phyloP scores from a whole-genome alignment of 2,797 vertebrate genomes.

The Microctenopoma lineatum region DNA sequence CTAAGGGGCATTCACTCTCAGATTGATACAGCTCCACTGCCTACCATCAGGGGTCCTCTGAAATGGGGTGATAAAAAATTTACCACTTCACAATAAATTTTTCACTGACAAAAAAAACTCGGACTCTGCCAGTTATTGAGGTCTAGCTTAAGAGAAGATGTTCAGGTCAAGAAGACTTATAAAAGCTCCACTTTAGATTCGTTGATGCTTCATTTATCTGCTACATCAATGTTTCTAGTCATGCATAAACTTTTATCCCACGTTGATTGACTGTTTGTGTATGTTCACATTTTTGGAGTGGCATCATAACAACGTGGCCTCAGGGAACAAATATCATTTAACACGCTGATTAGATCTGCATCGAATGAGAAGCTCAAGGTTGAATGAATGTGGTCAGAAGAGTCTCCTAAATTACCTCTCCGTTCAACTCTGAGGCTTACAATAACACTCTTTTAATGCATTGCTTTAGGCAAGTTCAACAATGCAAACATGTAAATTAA shows the following conservation, averaged over 20 bases:
- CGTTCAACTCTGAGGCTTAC: constrained; percentile 49
- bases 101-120: constrained; percentile 73
- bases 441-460: constrained; percentile 71
- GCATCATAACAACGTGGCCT: constrained; percentile 48
- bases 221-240: constrained; percentile 23
- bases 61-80: constrained; percentile 81
- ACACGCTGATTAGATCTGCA: constrained; percentile 71
- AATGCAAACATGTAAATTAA: constrained; percentile 73
- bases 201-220: constrained; percentile 12
- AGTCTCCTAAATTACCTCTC: constrained; percentile 64
- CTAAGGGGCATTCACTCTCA: constrained; percentile 61
- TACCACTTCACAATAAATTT: constrained; percentile 75
- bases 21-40: constrained; percentile 73
- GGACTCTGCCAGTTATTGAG: constrained; percentile 47
- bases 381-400: constrained; percentile 53
- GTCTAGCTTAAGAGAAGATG: constrained; percentile 45
- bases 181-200: constrained; percentile 30
- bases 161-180: constrained; percentile 22
- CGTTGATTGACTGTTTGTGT: constrained; percentile 47
- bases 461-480: constrained; percentile 70
- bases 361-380: constrained; percentile 62
- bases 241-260: constrained; percentile 33
- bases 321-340: constrained; percentile 66
- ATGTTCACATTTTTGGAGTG: constrained; percentile 32
- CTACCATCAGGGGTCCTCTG: constrained; percentile 73